A percentile compares a stretch with the other conserved stretches of the same genome.
phyloP scores from a whole-genome alignment of 2,888 invertebrate genomes.

The Margaritifera margaritifera region DNA sequence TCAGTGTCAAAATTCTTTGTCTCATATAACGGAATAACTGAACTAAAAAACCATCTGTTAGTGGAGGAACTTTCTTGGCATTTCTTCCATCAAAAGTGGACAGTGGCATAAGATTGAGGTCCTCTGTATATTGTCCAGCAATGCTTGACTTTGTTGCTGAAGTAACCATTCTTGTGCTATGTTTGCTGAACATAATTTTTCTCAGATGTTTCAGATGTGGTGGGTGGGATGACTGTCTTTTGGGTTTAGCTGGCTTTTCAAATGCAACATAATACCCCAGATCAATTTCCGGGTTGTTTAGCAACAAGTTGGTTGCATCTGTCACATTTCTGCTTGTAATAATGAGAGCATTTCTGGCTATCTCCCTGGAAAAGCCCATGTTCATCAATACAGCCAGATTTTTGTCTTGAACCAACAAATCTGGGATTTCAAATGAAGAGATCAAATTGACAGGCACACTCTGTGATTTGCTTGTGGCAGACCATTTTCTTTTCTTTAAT shows the following conservation, averaged over 20 bases:
- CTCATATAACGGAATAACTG: conserved; percentile 61
- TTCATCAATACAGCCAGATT: conserved; percentile 45
- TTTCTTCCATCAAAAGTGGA: conserved; percentile 48
- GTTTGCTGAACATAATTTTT: conserved; percentile 22
- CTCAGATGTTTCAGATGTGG: conserved; percentile 29
- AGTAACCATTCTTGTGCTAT: conserved; percentile 9
- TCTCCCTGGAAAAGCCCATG: conserved; percentile 52
- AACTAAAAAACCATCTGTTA: conserved; percentile 38
- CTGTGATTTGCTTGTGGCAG: conserved; percentile 14
- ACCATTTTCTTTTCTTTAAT: conserved; percentile 12
- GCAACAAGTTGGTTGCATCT: conserved; percentile 50
- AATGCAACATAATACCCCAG: background rate
- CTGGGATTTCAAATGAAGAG: background rate
- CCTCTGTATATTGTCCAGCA: conserved; percentile 16
- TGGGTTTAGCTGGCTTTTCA: conserved; percentile 6
- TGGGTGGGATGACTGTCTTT: conserved; percentile 40
- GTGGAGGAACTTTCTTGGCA: conserved; percentile 52
- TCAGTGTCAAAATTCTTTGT: conserved; percentile 63
- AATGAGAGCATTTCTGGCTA: conserved; percentile 56
- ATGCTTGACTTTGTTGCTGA: conserved; percentile 25
- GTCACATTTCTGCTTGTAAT: conserved; percentile 52
- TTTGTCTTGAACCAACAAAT: conserved; percentile 31
- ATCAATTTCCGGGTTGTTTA: conserved; percentile 40
- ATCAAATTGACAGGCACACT: conserved; percentile 15
- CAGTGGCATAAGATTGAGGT: conserved; percentile 46